phyloP scores from a whole-genome alignment of 2,888 invertebrate genomes.

The Mythimna albipuncta region DNA sequence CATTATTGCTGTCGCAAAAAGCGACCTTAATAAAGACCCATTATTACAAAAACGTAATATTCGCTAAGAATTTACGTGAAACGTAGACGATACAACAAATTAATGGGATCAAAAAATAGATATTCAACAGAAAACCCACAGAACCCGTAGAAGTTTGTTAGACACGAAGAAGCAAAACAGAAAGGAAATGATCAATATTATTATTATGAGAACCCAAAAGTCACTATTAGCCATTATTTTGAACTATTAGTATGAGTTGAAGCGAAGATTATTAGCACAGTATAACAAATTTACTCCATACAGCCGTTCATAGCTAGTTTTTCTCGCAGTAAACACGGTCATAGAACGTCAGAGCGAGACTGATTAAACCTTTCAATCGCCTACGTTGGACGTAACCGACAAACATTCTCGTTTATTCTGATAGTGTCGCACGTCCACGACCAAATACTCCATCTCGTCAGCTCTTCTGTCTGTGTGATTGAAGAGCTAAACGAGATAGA shows the following conservation, averaged over 20 bases:
- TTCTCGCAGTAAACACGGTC: neutral
- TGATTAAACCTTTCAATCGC: neutral
- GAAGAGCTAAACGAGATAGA: too few species aligned
- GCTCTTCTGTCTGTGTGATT: too few species aligned
- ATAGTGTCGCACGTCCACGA: too few species aligned
- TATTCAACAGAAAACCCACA: constrained; percentile 29
- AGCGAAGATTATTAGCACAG: constrained; percentile 56
- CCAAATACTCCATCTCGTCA: too few species aligned
- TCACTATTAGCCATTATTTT: constrained; percentile 20
- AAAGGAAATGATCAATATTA: constrained; percentile 24
- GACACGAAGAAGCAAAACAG: constrained; percentile 50
- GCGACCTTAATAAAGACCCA: neutral
- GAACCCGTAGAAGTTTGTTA: constrained; percentile 39
- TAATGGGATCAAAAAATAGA: neutral
- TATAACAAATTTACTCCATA: constrained; percentile 36
- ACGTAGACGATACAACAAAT: constrained; percentile 1
- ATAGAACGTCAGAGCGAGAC: neutral
- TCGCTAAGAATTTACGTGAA: neutral
- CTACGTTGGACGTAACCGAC: too few species aligned
- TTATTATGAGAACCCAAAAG: constrained; percentile 50
- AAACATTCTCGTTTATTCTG: too few species aligned
- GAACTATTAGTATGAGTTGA: constrained; percentile 53
- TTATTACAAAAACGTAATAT: neutral
- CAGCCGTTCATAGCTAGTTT: constrained; percentile 22
- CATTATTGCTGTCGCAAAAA: neutral